Evolutionary conservation across 2,888 invertebrate species (phyloP), one percentile per base, ranked within the genome.

Genomic region (Asteroscopus sphinx): DNA sequence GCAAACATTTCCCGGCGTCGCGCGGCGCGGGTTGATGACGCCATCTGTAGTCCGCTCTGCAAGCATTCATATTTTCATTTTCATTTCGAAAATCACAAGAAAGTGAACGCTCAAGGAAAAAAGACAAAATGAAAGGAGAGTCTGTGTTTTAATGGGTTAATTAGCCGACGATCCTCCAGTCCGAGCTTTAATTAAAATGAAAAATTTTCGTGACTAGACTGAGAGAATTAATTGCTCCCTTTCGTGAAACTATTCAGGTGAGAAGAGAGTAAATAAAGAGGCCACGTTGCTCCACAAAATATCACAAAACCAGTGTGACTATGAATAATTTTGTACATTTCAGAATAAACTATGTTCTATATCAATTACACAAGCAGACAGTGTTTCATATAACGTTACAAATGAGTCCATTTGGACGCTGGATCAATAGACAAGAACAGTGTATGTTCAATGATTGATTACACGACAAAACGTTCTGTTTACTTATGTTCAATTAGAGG

Each of bases 61-160:
- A 48, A 36, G 42, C 56, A 66, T 76, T 64, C 62, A 67, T 77
- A 74, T 78, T 78, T 81, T 75, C 64, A 76, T 79, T 80, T 87
- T 87, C 82, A 83, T 90, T 91, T 85, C 79, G 79, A 85, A 88
- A 88, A 90, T 90, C 88, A 83, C 86, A 89, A 92, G 89, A 91
- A 90, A 90, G 88, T 88, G 89, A 90, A 89, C 88, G 87, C 74
- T 85, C 76, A 69, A 78, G 76, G 77, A 82, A 86, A 89, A 91
- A 91, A 90, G 87, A 89, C 86, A 86, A 85, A 91, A 93, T 87
- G 86, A 88, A 89, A 88, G 86, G 79, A 84, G 89, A 92, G 87
- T 88, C 91, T 88, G 90, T 89, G 88, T 93, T 93, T 92, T 93
- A 93, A 94, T 93, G 92, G 92, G 92, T 93, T 92, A 93, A 94